Conservation (phyloP, 2,888 invertebrate species). For the Diarsia rubi region DNA sequence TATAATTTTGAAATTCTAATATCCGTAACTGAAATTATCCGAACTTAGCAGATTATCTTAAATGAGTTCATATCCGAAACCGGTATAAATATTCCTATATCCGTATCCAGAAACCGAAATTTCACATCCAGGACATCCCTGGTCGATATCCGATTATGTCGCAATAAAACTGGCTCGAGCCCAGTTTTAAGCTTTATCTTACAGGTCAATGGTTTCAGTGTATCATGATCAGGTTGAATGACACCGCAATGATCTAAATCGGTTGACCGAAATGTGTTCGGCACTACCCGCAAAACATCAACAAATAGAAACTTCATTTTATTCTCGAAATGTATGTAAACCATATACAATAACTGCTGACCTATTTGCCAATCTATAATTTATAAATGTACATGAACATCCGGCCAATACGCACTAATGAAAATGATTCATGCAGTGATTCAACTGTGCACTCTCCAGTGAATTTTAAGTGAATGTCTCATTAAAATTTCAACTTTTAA, state of each 20-base stretch:
- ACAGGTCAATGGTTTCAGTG: constrained; percentile 79
- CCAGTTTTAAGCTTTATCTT: constrained; percentile 79
- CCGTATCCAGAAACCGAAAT: too few species aligned
- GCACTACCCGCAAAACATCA: constrained; percentile 54
- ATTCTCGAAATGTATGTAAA: constrained; percentile 42
- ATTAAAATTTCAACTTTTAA: constrained; percentile 51
- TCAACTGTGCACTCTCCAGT: constrained; percentile 31
- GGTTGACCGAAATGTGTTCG: constrained; percentile 73
- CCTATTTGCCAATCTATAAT: constrained; percentile 54
- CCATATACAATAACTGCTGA: constrained; percentile 34
- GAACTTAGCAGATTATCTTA: too few species aligned
- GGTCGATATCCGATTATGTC: constrained; percentile 64
- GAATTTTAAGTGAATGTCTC: constrained; percentile 48
- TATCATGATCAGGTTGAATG: constrained; percentile 74
- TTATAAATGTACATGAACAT: constrained; percentile 44
- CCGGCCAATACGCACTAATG: constrained; percentile 37
- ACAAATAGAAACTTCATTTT: constrained; percentile 43
- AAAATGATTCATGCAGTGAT: constrained; percentile 53
- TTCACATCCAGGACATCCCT: too few species aligned
- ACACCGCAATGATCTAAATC: constrained; percentile 73
- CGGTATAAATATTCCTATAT: too few species aligned
- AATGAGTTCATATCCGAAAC: too few species aligned
- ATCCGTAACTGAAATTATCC: too few species aligned
- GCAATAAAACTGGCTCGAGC: constrained; percentile 73
- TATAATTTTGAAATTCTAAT: too few species aligned